These are phyloP conservation scores for Gastracanthus pulcherrimus DNA, from an alignment of 2,888 invertebrate species.

Conservation along the genomic window DNA sequence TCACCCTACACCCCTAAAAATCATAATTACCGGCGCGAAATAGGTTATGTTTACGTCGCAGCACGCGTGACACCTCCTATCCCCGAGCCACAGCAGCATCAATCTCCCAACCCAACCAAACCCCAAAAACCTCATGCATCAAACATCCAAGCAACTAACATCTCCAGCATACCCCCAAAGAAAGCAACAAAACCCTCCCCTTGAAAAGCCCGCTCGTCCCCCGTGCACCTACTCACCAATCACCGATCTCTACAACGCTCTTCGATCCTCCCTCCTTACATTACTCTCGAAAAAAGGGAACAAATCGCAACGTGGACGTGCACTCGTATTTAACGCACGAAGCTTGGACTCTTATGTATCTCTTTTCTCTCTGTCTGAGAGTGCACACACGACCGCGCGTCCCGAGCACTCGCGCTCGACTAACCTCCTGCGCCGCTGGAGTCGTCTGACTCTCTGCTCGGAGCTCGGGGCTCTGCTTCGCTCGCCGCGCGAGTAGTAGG, in stretches of 20 bases:
- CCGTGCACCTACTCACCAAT: not conserved
- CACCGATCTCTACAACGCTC: too few relatives aligned
- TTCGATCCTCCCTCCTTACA: too few relatives aligned
- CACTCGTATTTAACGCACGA: too few relatives aligned
- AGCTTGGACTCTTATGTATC: too few relatives aligned
- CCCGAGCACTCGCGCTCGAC: slow-evolving; percentile 58
- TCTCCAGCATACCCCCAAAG: not conserved
- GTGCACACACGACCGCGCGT: slow-evolving; percentile 33
- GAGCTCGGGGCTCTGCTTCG: too few relatives aligned
- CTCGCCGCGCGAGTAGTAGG: slow-evolving; percentile 20
- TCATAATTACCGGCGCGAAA: not conserved
- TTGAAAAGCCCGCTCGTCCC: not conserved
- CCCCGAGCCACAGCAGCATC: not conserved
- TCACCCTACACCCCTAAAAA: not conserved
- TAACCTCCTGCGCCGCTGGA: slow-evolving; percentile 32
- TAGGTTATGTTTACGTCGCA: slow-evolving; percentile 44
- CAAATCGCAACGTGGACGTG: not conserved
- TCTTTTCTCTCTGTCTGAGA: too few relatives aligned
- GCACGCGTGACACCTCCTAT: not conserved
- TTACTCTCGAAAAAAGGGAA: too few relatives aligned
- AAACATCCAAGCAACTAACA: not conserved
- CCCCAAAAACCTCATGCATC: not conserved
- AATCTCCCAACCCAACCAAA: not conserved
- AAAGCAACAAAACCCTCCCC: not conserved
- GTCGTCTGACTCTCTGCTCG: slow-evolving; percentile 20